Conservation (phyloP, 2,113 vertebrate species). For the Sander lucioperca region DNA sequence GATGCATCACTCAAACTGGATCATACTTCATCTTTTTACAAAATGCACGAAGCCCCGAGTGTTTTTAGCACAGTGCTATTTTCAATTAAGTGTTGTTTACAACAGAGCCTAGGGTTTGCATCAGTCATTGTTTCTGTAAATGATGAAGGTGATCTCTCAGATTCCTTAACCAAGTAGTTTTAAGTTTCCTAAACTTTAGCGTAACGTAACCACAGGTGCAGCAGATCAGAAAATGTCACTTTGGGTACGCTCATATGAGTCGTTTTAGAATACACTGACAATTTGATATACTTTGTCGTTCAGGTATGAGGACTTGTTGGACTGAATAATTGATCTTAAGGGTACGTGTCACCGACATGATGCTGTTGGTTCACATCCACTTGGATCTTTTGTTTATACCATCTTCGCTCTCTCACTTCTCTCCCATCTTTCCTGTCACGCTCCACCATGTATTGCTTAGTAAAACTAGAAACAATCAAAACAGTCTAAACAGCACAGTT, state of each 20-base stretch:
- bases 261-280: background rate
- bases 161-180: background rate
- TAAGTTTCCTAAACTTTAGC: constrained; percentile 19
- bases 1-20: background rate
- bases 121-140: constrained; percentile 27
- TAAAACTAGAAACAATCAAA: constrained; percentile 45
- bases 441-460: constrained; percentile 30
- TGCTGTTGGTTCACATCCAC: constrained; percentile 28
- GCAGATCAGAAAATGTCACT: background rate
- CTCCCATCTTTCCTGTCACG: constrained; percentile 11
- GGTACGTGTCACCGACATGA: constrained; percentile 4
- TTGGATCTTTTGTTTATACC: constrained; percentile 37
- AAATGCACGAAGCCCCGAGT: background rate
- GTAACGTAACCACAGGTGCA: background rate
- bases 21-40: background rate
- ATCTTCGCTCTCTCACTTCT: background rate
- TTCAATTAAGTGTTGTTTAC: background rate
- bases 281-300: constrained; percentile 3
- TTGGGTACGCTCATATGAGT: background rate
- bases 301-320: constrained; percentile 13
- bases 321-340: constrained; percentile 40
- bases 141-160: background rate
- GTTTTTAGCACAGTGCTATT: background rate
- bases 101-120: background rate
- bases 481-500: constrained; percentile 58